Evolutionary conservation across 2,888 invertebrate genomes (phyloP).

Genomic region (Cheilosia urbana): DNA sequence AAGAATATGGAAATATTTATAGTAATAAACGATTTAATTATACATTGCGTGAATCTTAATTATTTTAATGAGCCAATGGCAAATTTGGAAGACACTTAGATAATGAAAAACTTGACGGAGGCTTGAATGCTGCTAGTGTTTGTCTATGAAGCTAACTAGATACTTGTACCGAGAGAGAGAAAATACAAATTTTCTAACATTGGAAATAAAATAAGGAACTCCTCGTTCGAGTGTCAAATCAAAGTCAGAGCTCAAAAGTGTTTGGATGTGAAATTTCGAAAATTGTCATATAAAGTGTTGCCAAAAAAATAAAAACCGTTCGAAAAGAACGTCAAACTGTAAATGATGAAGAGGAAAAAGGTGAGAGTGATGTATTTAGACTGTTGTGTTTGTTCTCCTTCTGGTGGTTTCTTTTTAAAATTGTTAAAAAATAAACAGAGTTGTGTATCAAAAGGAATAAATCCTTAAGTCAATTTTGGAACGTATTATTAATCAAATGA

Average conservation of each 20-base stretch:
- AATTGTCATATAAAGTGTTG: too few relatives aligned
- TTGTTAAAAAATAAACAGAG: not conserved
- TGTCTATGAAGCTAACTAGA: not conserved
- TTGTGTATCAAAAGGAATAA: too few relatives aligned
- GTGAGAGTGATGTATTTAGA: not conserved
- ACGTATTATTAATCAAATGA: not conserved
- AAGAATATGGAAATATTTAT: constrained; percentile 27
- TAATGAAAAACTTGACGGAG: not conserved
- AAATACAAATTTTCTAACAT: not conserved
- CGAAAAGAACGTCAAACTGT: not conserved
- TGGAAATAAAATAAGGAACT: not conserved
- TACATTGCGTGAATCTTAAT: constrained; percentile 33
- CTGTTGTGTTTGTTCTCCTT: too few relatives aligned
- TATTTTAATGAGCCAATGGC: not conserved
- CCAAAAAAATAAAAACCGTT: too few relatives aligned
- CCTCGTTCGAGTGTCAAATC: not conserved
- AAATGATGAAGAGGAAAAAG: constrained; percentile 25
- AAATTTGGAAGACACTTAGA: constrained; percentile 5
- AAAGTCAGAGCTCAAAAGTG: constrained; percentile 15
- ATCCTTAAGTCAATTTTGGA: not conserved
- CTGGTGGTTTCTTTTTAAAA: too few relatives aligned
- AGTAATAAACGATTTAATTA: constrained; percentile 29
- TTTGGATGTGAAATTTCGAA: not conserved
- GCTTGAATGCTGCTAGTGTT: not conserved
- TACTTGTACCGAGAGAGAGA: not conserved